These are phyloP conservation scores for Andrena hattorfiana DNA, from an alignment of 2,888 invertebrate genomes.

Conservation along the genomic window DNA sequence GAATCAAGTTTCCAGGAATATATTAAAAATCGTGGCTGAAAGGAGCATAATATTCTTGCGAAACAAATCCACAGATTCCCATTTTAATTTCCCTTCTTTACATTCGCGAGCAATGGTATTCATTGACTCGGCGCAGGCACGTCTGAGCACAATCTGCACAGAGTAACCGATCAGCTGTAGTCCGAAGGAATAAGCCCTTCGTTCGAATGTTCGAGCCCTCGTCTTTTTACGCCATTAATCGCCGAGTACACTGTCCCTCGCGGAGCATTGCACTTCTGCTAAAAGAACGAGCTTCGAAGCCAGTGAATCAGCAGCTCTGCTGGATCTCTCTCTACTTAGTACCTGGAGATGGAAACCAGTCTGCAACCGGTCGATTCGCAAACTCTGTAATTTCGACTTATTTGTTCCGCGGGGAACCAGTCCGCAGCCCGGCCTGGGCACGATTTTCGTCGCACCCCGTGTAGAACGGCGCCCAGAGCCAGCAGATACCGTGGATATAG, in stretches of 20 bases:
- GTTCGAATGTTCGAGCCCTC: not conserved
- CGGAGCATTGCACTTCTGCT: not conserved
- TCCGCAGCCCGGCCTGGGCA: not conserved
- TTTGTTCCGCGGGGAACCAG: constrained; percentile 2
- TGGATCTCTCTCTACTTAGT: not conserved
- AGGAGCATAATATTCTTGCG: not conserved
- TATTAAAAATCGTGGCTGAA: not conserved
- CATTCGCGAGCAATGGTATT: no score
- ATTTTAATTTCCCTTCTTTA: no score
- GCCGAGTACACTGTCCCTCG: not conserved
- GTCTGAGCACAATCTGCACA: no score
- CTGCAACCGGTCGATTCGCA: constrained; percentile 9
- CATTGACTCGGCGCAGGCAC: no score
- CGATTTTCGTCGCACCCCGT: constrained; percentile 34
- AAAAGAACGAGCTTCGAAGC: not conserved
- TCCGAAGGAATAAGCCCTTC: not conserved
- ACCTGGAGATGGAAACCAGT: not conserved
- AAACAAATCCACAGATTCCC: no score
- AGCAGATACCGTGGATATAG: constrained; percentile 1
- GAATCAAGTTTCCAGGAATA: no score
- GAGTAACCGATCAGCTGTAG: no score
- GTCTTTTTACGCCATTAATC: no score
- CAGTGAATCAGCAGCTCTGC: not conserved
- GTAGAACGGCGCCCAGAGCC: constrained; percentile 29
- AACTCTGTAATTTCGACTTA: constrained; percentile 11